These are phyloP conservation scores for Leptothorax acervorum DNA, from an alignment of 2,888 invertebrate species.

Conservation along the genomic window DNA sequence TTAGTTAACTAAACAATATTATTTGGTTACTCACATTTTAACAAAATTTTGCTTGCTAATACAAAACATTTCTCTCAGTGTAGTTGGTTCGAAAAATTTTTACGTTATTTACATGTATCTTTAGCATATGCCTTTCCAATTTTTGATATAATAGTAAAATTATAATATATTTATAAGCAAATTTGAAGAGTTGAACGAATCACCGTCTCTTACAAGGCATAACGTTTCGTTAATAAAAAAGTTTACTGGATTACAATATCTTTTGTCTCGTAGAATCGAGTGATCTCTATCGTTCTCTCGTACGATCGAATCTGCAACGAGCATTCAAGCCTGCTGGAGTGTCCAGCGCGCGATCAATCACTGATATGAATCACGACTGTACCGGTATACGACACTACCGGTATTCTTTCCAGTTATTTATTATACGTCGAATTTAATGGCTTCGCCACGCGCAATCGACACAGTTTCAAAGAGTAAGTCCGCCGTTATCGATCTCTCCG, in stretches of 20 bases:
- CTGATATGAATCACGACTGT: conserved; percentile 59
- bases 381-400: conserved; percentile 46
- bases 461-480: conserved; percentile 46
- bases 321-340: conserved; percentile 36
- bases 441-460: conserved; percentile 53
- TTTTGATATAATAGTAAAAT: conserved; percentile 12
- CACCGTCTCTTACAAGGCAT: not conserved
- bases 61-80: no score
- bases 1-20: no score
- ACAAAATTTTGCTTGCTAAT: no score
- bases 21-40: no score
- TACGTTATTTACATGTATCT: not conserved
- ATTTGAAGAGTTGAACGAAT: conserved; percentile 15
- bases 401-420: conserved; percentile 64
- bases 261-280: conserved; percentile 32
- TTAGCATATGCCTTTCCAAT: not conserved
- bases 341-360: conserved; percentile 60
- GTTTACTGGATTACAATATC: conserved; percentile 23
- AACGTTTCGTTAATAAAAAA: conserved; percentile 36
- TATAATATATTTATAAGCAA: not conserved
- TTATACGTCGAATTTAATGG: conserved; percentile 62
- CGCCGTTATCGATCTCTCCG: conserved; percentile 54
- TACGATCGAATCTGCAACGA: conserved; percentile 41
- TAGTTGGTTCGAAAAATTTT: not conserved
- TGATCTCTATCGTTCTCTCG: conserved; percentile 41